Evolutionary conservation across 2,797 vertebrate genomes (phyloP), one percentile per base, ranked within the genome.

Genomic region (Darevskia mixta): DNA sequence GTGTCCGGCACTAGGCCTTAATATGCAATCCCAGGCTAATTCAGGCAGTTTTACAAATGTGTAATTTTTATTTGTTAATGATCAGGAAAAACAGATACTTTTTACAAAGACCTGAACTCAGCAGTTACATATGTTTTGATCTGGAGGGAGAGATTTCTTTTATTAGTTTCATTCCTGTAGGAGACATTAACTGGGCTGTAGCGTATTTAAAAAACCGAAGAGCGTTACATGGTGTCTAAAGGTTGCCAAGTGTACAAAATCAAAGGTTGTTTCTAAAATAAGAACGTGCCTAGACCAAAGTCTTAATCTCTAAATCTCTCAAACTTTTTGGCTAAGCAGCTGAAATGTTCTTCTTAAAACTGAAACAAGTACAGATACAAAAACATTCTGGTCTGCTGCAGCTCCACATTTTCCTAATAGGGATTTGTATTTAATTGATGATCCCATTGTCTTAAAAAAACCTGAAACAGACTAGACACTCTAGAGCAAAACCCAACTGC

Each of bases 61-160:
- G 0, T 90, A 92, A 94, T 94, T 95, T 81, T 94, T 82, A 23
- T 82, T 73, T 90, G 93, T 91, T 91, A 92, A 92, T 79, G 87
- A 93, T 94, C 89, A 87, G 92, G 94, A 94, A 94, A 94, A 94
- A 93, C 81, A 3, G 91, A 66, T 82, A 88, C 86, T 92, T 94
- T 55, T 90, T 66, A 88, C 92, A 91, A 88, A 87, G 92, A 93
- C 93, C 85, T 91, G 87, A 86, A 58, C 86, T 82, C 89, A 87
- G 89, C 93, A 93, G 94, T 94, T 95, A 94, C 69, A 61, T 18
- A 11, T 89, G 94, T 92, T 94, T 91, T 94, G 88, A 85, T 75
- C 43, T 80, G 49, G 90, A 92, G 43, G 92, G 86, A 94, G 91
- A 94, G 69, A n/a, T 85, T 84, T 75, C 49, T 73, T 91, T 0